Evolutionary conservation across 2,113 vertebrate species (phyloP), one percentile per base, ranked within the genome.

Genomic region (Geococcyx californianus): DNA sequence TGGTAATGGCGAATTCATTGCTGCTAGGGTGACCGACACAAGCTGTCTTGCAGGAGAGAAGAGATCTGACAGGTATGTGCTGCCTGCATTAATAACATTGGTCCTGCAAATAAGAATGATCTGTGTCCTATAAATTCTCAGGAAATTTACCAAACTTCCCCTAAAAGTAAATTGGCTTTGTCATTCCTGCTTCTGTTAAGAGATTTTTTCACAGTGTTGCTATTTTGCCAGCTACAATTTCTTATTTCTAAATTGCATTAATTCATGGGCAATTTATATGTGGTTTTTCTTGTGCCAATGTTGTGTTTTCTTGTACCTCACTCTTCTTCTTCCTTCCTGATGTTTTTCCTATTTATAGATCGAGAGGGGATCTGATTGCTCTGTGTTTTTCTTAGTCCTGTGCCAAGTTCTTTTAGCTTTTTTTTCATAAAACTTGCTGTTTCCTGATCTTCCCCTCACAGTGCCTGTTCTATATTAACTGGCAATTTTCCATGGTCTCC

Each of bases 301-400:
- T 78, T 86, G 56, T 81, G 47, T 24, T 92, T 95, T 77, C 68
- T 70, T 67, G 15, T 77, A 94, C 63, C 51, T 92, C 68, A 33
- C 33, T 80, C 62, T 56, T 67, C 47, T 66, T 89, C 80, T 88
- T 90, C 82, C 59, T 86, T 92, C 80, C 86, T 95, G 86, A 81
- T 77, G 67, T 77, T 92, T 94, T 92, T 78, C 29, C 16, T 93
- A 77, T 93, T 93, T 94, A 62, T 86, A 90, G 88, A 84, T 45
- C 5, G 42, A 92, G 79, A 90, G 59, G 25, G 25, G 7, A 73
- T 85, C 54, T 77, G 72, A 89, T 83, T 90, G 67, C 77, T 85
- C 55, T 84, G 28, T 77, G 60, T 90, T 95, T 94, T 83, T 51
- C 42, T 70, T 45, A 76, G n/a, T 79, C 77, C 12, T 67, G 23